Evolutionary conservation across 2,113 vertebrate species (phyloP), one percentile per base, ranked within the genome.

Genomic region (Brienomyrus longianalis): DNA sequence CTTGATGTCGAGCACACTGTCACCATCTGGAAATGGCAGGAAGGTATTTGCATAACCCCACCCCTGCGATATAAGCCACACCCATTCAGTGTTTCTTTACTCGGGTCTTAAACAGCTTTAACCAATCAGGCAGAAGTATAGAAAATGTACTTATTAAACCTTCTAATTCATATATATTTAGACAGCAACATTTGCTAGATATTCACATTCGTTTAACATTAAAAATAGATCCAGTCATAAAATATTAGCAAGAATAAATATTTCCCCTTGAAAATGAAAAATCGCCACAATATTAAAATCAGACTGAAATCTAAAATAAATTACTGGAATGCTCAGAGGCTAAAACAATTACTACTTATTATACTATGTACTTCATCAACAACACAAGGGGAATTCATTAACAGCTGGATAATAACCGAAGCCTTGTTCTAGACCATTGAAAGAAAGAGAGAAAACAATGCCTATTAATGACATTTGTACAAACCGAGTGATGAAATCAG

Each of bases 21-120:
- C 88, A 98, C 98, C 94, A 97, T 99, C 93, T 99, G 98, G 98
- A 98, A 97, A 90, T 99, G 98, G 98, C 98, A 99, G 92, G 98
- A 99, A 98, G 98, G 97, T 98, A 95, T 90, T 90, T 91, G 90
- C 52, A 51, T 35, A 87, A 27, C 43, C 51, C 47, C n/a, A 13
- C 27, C 89, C 27, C 39, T 47, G 10, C 19, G 0, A 8, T 39
- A 5, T 43, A 87, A 21, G 52, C 51, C 51, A 35, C n/a, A 27
- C 10, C 39, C 54, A 88, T 8, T 86, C n/a, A 35, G 11, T 54
- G 47, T 31, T 9, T 52, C 27, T n/a, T 86, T 48, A 48, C 21
- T 19, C 21, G 17, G 5, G 21, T 47, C 50, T 86, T 86, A 50
- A 51, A 86, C 19, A 27, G n/a, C 19, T 86, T 52, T 86, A 47